phyloP scores from a whole-genome alignment of 2,113 vertebrate genomes.

The Rattus rattus region DNA sequence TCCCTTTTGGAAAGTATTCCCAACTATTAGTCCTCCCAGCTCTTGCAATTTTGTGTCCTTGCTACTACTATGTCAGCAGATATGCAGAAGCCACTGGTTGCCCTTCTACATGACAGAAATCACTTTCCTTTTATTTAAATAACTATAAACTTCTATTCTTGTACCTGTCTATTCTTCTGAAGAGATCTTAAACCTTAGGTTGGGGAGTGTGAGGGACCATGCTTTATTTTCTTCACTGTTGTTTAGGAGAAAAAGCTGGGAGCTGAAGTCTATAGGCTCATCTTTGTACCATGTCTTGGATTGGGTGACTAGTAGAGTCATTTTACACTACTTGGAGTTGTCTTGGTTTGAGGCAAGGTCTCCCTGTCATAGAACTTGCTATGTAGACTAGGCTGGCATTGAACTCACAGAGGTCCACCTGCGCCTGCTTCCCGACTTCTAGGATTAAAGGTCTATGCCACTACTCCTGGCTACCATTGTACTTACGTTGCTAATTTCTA shows the following conservation, averaged over 20 bases:
- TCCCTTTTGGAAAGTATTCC: slow-evolving; percentile 19
- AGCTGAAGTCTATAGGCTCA: not conserved
- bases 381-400: not conserved
- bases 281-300: not conserved
- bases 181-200: slow-evolving; percentile 34
- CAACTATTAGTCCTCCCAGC: slow-evolving; percentile 48
- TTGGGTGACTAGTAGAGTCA: not conserved
- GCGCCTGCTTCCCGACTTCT: not conserved
- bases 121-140: slow-evolving; percentile 65
- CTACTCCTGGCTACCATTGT: not conserved
- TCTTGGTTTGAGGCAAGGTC: not conserved
- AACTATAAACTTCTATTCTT: slow-evolving; percentile 62
- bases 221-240: not conserved
- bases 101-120: slow-evolving; percentile 1
- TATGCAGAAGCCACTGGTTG: slow-evolving; percentile 36
- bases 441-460: not conserved
- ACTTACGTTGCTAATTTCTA: not conserved
- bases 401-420: not conserved
- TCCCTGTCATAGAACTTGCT: not conserved
- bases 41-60: slow-evolving; percentile 69
- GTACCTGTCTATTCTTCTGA: slow-evolving; percentile 52
- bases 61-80: slow-evolving; percentile 69
- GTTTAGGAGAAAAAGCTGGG: not conserved
- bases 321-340: not conserved
- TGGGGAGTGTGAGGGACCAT: not conserved